Base-by-base conservation (phyloP, 1,140 invertebrate genomes). In the Drosophila busckii region DNA sequence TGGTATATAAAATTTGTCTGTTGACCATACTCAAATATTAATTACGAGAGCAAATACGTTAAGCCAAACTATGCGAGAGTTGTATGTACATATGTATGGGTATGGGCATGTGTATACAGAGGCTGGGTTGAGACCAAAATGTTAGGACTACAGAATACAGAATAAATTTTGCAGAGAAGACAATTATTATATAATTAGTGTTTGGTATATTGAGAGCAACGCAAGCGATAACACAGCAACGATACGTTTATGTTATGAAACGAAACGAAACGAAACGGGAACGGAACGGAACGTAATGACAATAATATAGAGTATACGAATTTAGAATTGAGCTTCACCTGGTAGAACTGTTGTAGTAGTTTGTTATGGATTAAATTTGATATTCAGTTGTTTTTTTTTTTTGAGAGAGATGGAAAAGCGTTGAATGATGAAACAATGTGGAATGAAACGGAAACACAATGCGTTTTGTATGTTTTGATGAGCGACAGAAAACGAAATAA, bases 281-380 rank as follows among this genome's bases (percentile, higher is more conserved):
- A 67, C 29, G 65, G 37, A 66, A 73, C 26, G 58, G 20, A 63
- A 73, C 49, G 68, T 13, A 75, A 75, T 32, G 55, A 76, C 54
- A 31, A 62, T 64, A 70, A 67, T 60, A 58, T 42, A 65, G 53
- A 68, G 44, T 50, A 44, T 53, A 76, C 31, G 35, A 82, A 82
- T 69, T 59, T 34, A 82, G 56, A 80, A 55, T 82, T 80, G 69
- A 70, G 78, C 78, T 83, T 83, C 76, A 83, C 76, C 76, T 83
- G 76, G 76, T 83, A 83, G 70, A 83, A 83, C 76, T 83, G 78
- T 76, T 69, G 73, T 80, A 59, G 59, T 61, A 65, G 49, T 55
- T 68, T 69, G 53, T 49, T 46, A 16, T 63, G n/a, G n/a, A n/a
- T 50, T 42, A 42, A 48, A 28, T 46, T 40, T 22, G 54, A 35